phyloP scores from a whole-genome alignment of 2,797 vertebrate genomes.

The Lepilemur septentrionalis region DNA sequence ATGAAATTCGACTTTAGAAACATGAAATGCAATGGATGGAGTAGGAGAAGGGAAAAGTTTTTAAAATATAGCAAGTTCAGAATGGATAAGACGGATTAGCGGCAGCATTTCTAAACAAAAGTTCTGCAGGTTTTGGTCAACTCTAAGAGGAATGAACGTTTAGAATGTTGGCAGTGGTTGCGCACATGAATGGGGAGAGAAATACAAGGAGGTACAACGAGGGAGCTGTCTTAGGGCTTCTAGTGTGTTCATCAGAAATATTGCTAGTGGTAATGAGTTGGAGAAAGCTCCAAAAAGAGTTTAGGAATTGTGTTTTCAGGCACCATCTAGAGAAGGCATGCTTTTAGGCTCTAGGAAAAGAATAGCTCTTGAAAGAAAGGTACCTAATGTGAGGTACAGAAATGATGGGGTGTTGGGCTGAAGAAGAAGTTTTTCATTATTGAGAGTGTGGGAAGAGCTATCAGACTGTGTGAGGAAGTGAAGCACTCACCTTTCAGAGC shows the following conservation, averaged over 20 bases:
- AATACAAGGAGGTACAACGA: too few species aligned
- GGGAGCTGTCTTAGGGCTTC: too few species aligned
- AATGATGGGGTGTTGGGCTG: fast-evolving
- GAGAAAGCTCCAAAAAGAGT: background rate
- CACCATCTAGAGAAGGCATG: background rate
- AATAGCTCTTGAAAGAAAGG: background rate
- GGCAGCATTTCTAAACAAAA: background rate
- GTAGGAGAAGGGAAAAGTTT: background rate
- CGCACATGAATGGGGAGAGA: fast-evolving
- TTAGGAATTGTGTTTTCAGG: background rate
- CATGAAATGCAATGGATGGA: background rate
- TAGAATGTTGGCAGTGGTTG: background rate
- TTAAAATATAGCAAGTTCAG: background rate
- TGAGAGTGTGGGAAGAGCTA: background rate
- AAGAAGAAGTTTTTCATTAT: background rate
- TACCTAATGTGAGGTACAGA: background rate
- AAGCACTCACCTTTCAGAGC: background rate
- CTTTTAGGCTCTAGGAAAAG: background rate
- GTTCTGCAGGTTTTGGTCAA: background rate
- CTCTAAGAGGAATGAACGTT: background rate
- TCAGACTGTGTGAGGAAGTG: fast-evolving
- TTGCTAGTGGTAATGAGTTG: background rate
- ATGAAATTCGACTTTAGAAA: background rate
- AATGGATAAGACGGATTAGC: background rate
- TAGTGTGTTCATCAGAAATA: background rate